phyloP scores from a whole-genome alignment of 2,888 invertebrate species.

The Torymus texanus region DNA sequence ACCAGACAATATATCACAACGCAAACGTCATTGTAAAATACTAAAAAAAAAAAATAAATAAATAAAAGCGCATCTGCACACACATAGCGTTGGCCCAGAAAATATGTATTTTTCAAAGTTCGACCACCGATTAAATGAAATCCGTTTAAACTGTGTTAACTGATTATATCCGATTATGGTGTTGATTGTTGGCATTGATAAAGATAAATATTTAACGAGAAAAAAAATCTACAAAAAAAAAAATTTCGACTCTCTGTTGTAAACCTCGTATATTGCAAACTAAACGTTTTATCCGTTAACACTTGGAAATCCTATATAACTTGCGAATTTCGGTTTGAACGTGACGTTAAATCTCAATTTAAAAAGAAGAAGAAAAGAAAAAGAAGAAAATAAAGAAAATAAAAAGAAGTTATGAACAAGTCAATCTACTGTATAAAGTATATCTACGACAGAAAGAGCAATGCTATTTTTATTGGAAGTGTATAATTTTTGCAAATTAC shows the following conservation, averaged over 20 bases:
- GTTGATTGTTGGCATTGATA: conserved; percentile 36
- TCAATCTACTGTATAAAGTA: conserved; percentile 54
- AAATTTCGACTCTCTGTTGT: conserved; percentile 23
- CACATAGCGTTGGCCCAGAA: conserved; percentile 36
- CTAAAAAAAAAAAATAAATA: conserved; percentile 8
- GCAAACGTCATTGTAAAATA: conserved; percentile 43
- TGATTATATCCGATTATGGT: conserved; percentile 23
- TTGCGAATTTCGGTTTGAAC: background rate
- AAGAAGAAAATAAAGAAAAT: background rate
- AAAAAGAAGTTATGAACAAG: conserved; percentile 31
- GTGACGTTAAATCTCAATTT: background rate
- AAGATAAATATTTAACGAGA: conserved; percentile 21
- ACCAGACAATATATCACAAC: conserved; percentile 41
- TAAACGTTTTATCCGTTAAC: conserved; percentile 25
- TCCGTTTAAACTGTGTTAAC: conserved; percentile 41
- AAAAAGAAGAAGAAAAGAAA: no score
- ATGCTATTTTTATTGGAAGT: conserved; percentile 54
- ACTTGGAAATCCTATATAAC: background rate
- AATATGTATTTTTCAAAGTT: conserved; percentile 49
- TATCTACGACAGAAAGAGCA: conserved; percentile 50
- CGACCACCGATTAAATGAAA: conserved; percentile 9
- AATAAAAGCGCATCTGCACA: conserved; percentile 3
- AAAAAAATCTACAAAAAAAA: conserved; percentile 8
- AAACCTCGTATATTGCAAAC: conserved; percentile 2
- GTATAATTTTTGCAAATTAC: conserved; percentile 48